Conservation (phyloP, 2,797 vertebrate genomes). For the Halcyon badia region DNA sequence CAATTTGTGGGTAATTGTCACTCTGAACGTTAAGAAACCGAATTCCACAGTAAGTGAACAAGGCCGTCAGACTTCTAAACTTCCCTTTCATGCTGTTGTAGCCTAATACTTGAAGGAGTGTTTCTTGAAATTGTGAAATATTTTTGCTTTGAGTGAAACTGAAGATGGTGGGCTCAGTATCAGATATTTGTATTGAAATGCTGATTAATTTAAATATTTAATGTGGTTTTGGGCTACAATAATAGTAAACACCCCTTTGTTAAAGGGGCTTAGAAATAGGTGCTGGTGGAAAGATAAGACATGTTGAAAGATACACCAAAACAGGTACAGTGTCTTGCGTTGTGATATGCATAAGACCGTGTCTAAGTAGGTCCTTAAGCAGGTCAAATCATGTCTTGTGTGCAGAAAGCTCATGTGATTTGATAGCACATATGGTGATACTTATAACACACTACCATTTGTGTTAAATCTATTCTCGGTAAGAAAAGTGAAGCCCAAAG, state of each 20-base stretch:
- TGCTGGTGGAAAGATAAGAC: not conserved
- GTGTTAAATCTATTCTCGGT: not conserved
- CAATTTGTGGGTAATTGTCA: not conserved
- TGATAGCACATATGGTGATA: not conserved
- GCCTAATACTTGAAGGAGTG: not conserved
- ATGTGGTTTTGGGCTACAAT: not conserved
- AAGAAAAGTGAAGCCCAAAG: not conserved
- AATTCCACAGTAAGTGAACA: not conserved
- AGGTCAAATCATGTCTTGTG: not conserved
- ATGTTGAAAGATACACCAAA: not conserved
- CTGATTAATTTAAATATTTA: not conserved
- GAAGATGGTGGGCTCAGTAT: not conserved
- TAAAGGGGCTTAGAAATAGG: not conserved
- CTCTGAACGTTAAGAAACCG: not conserved
- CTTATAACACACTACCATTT: not conserved
- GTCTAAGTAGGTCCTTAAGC: not conserved
- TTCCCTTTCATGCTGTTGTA: not conserved
- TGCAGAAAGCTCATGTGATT: not conserved
- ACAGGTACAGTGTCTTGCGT: not conserved
- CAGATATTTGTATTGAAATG: not conserved
- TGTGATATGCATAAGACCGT: rapidly evolving
- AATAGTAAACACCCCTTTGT: not conserved
- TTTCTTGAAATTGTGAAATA: not conserved
- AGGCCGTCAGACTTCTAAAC: not conserved
- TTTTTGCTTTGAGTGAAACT: not conserved